Conservation (phyloP, 2,888 invertebrate species). For the Drosophila ezoana region DNA sequence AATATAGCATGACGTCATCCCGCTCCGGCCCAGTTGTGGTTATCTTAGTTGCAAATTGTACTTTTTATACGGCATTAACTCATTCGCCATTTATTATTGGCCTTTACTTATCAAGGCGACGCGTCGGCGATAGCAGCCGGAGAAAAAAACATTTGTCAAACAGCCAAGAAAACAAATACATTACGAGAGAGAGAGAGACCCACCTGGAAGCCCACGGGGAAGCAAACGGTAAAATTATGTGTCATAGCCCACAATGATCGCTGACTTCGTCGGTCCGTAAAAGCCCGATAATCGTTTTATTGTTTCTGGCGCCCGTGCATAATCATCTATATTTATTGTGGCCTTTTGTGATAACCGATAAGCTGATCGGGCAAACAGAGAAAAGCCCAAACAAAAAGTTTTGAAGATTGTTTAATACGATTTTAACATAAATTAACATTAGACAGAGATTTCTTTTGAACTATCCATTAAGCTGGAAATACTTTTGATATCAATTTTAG, state of each 20-base stretch:
- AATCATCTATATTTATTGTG: neutral
- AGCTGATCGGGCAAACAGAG: no score
- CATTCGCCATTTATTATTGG: conserved; percentile 38
- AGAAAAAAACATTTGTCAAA: conserved; percentile 31
- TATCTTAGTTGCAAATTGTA: conserved; percentile 39
- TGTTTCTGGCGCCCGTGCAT: neutral
- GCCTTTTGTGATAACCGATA: no score
- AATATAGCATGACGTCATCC: conserved; percentile 34
- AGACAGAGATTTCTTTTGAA: no score
- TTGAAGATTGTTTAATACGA: no score
- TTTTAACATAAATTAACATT: no score
- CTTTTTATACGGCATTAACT: conserved; percentile 35
- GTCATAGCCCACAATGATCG: conserved; percentile 2
- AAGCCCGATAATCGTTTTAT: conserved; percentile 1
- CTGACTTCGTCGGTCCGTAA: neutral
- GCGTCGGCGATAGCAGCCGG: conserved; percentile 35
- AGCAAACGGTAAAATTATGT: conserved; percentile 9
- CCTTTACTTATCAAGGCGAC: conserved; percentile 39
- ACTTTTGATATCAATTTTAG: no score
- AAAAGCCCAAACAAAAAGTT: no score
- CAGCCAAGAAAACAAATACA: conserved; percentile 5
- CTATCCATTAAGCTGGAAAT: no score
- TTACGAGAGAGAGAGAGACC: neutral
- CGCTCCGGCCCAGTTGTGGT: conserved; percentile 6
- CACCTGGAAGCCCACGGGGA: conserved; percentile 1